phyloP scores from a whole-genome alignment of 2,888 invertebrate species.

The Diogma glabrata region DNA sequence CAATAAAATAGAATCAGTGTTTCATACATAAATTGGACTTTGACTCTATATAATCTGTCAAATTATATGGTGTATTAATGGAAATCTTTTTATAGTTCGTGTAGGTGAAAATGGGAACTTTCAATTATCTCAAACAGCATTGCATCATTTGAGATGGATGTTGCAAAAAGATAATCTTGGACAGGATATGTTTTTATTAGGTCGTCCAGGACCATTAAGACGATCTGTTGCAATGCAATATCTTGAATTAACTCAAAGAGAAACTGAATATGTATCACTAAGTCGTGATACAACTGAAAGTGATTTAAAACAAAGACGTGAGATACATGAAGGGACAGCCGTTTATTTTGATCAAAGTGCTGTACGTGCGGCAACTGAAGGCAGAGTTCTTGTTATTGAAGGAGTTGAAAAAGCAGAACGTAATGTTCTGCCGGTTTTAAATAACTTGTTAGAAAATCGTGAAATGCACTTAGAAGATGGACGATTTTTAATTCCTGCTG shows the following conservation, averaged over 20 bases:
- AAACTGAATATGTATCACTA: constrained; percentile 85
- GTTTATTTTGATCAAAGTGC: constrained; percentile 94
- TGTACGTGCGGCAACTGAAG: constrained; percentile 81
- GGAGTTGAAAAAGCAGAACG: constrained; percentile 97
- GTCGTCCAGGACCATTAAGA: constrained; percentile 72
- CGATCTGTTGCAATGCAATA: constrained; percentile 77
- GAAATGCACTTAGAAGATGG: constrained; percentile 99
- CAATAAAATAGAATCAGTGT: not conserved
- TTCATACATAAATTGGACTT: constrained; percentile 13
- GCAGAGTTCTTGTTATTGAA: constrained; percentile 80
- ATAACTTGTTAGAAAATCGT: constrained; percentile 91
- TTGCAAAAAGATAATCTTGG: constrained; percentile 86
- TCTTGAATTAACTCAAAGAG: constrained; percentile 77
- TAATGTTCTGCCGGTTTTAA: constrained; percentile 90
- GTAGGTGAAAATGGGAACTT: constrained; percentile 42
- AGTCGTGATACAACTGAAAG: constrained; percentile 95
- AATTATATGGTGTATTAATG: too few species aligned
- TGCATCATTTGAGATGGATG: constrained; percentile 87
- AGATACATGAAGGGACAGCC: constrained; percentile 79
- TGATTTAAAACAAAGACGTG: constrained; percentile 89
- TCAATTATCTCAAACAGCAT: constrained; percentile 54
- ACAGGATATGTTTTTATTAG: constrained; percentile 92
- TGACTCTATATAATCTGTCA: constrained; percentile 12
- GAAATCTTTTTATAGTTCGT: constrained; percentile 37
- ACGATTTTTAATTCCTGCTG: constrained; percentile 77